phyloP scores from a whole-genome alignment of 2,888 invertebrate genomes.

The Latrodectus hesperus region DNA sequence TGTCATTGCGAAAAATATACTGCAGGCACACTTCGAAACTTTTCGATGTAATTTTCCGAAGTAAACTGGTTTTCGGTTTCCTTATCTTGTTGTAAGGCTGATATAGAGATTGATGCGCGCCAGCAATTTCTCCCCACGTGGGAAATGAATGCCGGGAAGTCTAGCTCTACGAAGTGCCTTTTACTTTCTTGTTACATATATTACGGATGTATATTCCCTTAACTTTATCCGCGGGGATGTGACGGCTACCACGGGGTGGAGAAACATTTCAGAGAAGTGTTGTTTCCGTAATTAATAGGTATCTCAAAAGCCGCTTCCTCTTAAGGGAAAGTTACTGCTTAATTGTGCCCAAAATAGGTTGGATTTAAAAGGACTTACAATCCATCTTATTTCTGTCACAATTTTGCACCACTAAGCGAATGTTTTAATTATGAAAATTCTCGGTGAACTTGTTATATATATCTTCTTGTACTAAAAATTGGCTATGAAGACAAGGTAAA shows the following conservation, averaged over 20 bases:
- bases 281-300: conserved; percentile 44
- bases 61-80: too few relatives aligned
- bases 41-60: too few relatives aligned
- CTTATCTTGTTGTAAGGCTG: too few relatives aligned
- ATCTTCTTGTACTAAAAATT: conserved; percentile 5
- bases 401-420: conserved; percentile 24
- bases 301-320: conserved; percentile 24
- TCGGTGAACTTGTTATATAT: not conserved
- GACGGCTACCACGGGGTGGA: not conserved
- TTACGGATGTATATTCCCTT: not conserved
- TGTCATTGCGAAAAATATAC: too few relatives aligned
- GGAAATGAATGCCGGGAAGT: not conserved
- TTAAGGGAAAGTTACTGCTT: conserved; percentile 27
- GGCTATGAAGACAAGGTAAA: not conserved
- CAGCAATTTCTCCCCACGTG: not conserved
- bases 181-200: conserved; percentile 3
- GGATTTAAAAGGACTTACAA: conserved; percentile 14
- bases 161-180: too few relatives aligned
- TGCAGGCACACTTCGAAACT: too few relatives aligned
- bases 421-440: conserved; percentile 51
- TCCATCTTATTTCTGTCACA: conserved; percentile 48
- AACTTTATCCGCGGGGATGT: conserved; percentile 1
- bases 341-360: conserved; percentile 50
- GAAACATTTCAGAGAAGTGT: not conserved
- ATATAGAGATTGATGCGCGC: too few relatives aligned